Evolutionary conservation across 1,140 invertebrate genomes (phyloP).

Genomic region (Brachionus asplanchnoidis): DNA sequence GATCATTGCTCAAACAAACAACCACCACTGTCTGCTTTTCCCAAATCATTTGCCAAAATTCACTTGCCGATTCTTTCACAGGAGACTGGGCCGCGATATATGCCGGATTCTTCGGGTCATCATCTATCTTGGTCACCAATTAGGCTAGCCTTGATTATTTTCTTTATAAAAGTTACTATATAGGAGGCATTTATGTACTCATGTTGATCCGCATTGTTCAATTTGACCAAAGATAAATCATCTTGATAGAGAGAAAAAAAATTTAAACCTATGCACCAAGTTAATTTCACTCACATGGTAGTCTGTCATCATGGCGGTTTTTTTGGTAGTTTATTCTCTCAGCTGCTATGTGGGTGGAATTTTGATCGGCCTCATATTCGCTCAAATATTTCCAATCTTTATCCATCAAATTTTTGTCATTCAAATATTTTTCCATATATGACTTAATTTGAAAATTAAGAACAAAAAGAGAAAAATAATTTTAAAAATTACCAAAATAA

Average conservation of each 20-base stretch:
- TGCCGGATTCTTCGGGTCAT: constrained; percentile 23
- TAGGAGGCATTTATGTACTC: constrained; percentile 93
- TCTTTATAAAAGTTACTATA: constrained; percentile 67
- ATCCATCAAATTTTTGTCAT: constrained; percentile 88
- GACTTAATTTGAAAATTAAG: constrained; percentile 47
- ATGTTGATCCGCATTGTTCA: constrained; percentile 65
- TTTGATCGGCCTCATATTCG: constrained; percentile 87
- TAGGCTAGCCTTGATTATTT: neutral
- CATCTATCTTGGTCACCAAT: constrained; percentile 2
- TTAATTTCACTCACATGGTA: constrained; percentile 65
- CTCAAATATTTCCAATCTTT: constrained; percentile 91
- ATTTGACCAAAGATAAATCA: constrained; percentile 80
- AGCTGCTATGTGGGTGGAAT: constrained; percentile 60
- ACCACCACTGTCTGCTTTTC: constrained; percentile 95
- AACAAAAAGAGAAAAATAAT: neutral
- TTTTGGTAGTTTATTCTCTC: constrained; percentile 69
- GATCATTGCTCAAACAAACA: constrained; percentile 76
- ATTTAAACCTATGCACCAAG: neutral
- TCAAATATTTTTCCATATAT: constrained; percentile 97
- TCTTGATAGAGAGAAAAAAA: constrained; percentile 53
- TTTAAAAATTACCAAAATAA: constrained; percentile 70
- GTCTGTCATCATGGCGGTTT: constrained; percentile 72
- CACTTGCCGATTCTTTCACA: constrained; percentile 74
- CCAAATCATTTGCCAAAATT: constrained; percentile 85
- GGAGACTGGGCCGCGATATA: constrained; percentile 93